These are phyloP conservation scores for Anastrepha ludens DNA, from an alignment of 1,140 invertebrate species.

Conservation along the genomic window DNA sequence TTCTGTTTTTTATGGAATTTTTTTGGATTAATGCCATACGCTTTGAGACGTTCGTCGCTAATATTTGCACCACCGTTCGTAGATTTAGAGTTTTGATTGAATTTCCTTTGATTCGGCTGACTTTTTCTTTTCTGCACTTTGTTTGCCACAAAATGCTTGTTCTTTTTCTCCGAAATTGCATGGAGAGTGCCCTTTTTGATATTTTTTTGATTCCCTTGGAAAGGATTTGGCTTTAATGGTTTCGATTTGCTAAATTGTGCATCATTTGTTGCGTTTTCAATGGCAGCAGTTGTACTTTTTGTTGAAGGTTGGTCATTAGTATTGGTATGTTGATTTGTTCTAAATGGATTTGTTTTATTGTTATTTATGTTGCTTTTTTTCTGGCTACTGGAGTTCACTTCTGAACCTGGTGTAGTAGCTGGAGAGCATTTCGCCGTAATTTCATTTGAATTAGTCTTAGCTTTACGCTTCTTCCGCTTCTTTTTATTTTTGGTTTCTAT, in stretches of 20 bases:
- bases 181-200: not conserved
- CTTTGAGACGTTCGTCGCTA: conserved; percentile 84
- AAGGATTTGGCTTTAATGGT: conserved; percentile 2
- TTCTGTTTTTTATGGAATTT: conserved; percentile 79
- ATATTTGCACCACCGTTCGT: conserved; percentile 51
- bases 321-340: not conserved
- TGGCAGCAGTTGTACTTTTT: conserved; percentile 6
- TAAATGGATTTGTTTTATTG: not conserved
- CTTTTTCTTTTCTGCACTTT: not conserved
- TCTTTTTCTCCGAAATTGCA: conserved; percentile 25
- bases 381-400: not conserved
- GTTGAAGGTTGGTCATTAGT: not conserved
- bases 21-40: conserved; percentile 94
- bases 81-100: not conserved
- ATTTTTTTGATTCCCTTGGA: not conserved
- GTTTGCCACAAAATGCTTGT: not conserved
- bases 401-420: not conserved
- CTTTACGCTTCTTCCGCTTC: conserved; percentile 56
- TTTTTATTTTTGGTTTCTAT: conserved; percentile 48
- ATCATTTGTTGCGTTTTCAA: not conserved
- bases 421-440: not conserved
- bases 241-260: not conserved
- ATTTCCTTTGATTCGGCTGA: conserved; percentile 49
- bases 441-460: conserved; percentile 14
- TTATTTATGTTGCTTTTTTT: not conserved